Conservation (phyloP, 2,888 invertebrate species). For the Ochropleura plecta region DNA sequence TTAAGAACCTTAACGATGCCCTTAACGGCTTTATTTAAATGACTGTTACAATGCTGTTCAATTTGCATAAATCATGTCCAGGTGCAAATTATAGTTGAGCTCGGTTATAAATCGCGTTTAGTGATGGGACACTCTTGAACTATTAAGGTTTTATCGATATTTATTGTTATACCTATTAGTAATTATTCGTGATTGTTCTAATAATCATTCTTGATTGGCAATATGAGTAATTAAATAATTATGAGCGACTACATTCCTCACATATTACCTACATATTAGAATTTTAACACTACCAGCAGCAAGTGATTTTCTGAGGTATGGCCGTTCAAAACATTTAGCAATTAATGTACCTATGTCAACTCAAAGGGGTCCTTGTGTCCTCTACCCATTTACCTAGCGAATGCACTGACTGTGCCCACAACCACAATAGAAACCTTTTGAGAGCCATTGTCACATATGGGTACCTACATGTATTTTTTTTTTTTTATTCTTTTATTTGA, state of each 20-base stretch:
- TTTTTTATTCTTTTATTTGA: too few relatives aligned
- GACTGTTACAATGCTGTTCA: slow-evolving; percentile 23
- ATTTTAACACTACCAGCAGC: neutral
- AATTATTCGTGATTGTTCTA: too few relatives aligned
- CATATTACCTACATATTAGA: neutral
- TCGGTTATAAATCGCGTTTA: slow-evolving; percentile 5
- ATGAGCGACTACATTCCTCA: neutral
- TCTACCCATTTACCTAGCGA: neutral
- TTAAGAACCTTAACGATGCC: slow-evolving; percentile 1
- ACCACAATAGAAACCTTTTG: neutral
- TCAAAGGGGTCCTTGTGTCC: neutral
- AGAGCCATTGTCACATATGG: too few relatives aligned
- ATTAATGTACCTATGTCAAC: too few relatives aligned
- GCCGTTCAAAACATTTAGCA: neutral
- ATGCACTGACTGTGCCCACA: neutral
- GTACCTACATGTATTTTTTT: too few relatives aligned
- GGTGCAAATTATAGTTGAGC: slow-evolving; percentile 26
- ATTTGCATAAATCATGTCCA: slow-evolving; percentile 36
- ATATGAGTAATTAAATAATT: neutral
- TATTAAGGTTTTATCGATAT: neutral
- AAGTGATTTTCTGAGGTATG: neutral
- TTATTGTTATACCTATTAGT: neutral
- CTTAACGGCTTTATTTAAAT: slow-evolving; percentile 27
- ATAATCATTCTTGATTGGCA: neutral
- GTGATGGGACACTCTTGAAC: neutral